Conservation (phyloP, 2,888 invertebrate species). For the Hartigia nigra region DNA sequence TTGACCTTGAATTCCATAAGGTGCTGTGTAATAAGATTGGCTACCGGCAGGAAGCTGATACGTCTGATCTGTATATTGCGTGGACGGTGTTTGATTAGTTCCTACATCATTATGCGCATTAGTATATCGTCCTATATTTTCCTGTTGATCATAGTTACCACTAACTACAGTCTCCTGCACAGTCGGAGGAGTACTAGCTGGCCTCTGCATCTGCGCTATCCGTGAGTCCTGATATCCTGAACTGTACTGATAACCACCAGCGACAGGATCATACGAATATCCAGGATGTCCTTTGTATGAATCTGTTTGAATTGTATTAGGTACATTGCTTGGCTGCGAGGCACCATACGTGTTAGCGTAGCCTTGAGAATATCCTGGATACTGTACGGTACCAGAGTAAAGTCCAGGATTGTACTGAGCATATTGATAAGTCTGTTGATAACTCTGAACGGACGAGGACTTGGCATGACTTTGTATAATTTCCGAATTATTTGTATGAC, state of each 20-base stretch:
- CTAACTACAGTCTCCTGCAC: slow-evolving; percentile 38
- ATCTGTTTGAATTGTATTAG: slow-evolving; percentile 24
- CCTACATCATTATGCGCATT: slow-evolving; percentile 50
- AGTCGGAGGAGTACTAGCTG: slow-evolving; percentile 37
- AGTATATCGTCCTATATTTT: slow-evolving; percentile 49
- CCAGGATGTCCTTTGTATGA: slow-evolving; percentile 71
- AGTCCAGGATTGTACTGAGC: slow-evolving; percentile 43
- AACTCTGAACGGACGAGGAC: slow-evolving; percentile 23
- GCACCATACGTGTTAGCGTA: slow-evolving; percentile 38
- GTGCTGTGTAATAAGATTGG: slow-evolving; percentile 63
- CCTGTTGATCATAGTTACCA: slow-evolving; percentile 33
- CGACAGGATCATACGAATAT: slow-evolving; percentile 70
- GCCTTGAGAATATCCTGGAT: slow-evolving; percentile 39
- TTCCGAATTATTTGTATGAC: slow-evolving; percentile 39
- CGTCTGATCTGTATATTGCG: slow-evolving; percentile 43
- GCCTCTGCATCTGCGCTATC: slow-evolving; percentile 24
- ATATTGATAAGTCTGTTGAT: slow-evolving; percentile 13
- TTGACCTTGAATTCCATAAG: slow-evolving; percentile 67
- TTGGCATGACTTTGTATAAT: slow-evolving; percentile 60
- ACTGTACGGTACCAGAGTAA: slow-evolving; percentile 37
- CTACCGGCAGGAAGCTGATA: slow-evolving; percentile 17
- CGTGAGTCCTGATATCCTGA: slow-evolving; percentile 72
- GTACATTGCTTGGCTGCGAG: slow-evolving; percentile 4
- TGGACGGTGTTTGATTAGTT: slow-evolving; percentile 54
- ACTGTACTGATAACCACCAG: slow-evolving; percentile 72